Conservation (phyloP, 1,140 invertebrate genomes). For the Nautilus pompilius region DNA sequence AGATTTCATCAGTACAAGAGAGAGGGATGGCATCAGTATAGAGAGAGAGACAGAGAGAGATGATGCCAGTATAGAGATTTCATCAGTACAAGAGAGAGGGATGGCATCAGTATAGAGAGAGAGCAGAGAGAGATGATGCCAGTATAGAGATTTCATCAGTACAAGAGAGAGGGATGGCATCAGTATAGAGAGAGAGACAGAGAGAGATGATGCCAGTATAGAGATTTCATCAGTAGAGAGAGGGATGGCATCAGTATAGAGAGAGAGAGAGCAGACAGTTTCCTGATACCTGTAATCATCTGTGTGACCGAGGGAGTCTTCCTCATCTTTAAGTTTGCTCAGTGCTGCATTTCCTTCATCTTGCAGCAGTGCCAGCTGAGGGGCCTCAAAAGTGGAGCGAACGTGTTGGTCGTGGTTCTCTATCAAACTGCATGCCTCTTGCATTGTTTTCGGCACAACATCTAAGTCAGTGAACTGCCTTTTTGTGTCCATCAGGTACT, state of each 20-base stretch:
- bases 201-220: background rate
- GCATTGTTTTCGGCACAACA: slow-evolving; percentile 24
- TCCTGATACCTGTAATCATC: slow-evolving; percentile 42
- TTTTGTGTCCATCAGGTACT: slow-evolving; percentile 41
- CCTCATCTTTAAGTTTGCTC: slow-evolving; percentile 32
- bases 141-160: background rate
- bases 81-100: background rate
- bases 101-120: background rate
- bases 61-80: no score
- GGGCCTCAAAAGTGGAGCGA: slow-evolving; percentile 40
- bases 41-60: no score
- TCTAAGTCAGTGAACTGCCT: slow-evolving; percentile 33
- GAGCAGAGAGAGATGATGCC: background rate
- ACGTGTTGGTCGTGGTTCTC: slow-evolving; percentile 41
- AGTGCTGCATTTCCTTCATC: slow-evolving; percentile 43
- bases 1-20: no score
- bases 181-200: background rate
- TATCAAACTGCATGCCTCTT: slow-evolving; percentile 35
- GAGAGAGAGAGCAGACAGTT: background rate
- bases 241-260: background rate
- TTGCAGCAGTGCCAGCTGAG: slow-evolving; percentile 37
- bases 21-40: no score
- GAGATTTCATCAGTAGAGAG: background rate
- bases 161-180: background rate
- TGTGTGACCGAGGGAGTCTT: slow-evolving; percentile 31